Conservation (phyloP, 2,888 invertebrate species). For the Drosophila meridiana region DNA sequence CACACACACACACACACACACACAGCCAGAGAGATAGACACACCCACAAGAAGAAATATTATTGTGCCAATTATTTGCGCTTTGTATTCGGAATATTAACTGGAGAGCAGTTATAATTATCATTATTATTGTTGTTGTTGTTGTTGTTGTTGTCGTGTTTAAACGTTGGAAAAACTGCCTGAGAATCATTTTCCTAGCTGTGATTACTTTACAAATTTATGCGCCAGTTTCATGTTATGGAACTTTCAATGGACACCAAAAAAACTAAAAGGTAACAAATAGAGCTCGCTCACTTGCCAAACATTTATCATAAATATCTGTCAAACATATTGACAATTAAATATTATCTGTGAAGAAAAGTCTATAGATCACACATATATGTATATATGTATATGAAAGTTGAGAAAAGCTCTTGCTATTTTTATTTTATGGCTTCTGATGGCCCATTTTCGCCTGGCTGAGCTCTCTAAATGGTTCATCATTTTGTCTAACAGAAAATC, state of each 20-base stretch:
- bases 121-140: not conserved
- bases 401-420: conserved; percentile 7
- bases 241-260: conserved; percentile 84
- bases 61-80: conserved; percentile 13
- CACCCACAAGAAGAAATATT: not conserved
- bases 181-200: conserved; percentile 74
- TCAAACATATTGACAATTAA: conserved; percentile 11
- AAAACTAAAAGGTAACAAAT: conserved; percentile 80
- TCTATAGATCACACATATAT: not conserved
- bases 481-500: conserved; percentile 6
- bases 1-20: not conserved
- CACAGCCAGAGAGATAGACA: not conserved
- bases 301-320: conserved; percentile 3
- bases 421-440: conserved; percentile 19
- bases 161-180: conserved; percentile 64
- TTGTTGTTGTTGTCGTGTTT: conserved; percentile 6
- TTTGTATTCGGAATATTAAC: conserved; percentile 8
- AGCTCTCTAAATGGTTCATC: conserved; percentile 16
- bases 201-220: conserved; percentile 78
- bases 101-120: too few species aligned
- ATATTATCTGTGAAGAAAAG: conserved; percentile 10
- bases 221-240: conserved; percentile 83
- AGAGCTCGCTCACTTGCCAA: not conserved
- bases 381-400: not conserved
- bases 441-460: conserved; percentile 10